phyloP scores from a whole-genome alignment of 2,888 invertebrate species.

The Scaptomyza reducta region DNA sequence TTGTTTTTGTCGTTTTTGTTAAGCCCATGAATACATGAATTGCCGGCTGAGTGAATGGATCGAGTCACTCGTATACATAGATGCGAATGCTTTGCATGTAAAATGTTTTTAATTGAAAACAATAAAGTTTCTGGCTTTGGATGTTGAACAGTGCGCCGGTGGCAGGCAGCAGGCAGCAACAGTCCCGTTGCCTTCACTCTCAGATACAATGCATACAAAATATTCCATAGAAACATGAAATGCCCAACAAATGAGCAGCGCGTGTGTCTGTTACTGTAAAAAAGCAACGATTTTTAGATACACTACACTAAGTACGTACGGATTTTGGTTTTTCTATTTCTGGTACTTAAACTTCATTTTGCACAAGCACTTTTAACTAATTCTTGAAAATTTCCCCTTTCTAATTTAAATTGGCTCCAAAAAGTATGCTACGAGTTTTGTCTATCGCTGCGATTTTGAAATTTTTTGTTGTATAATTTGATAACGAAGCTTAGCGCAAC shows the following conservation, averaged over 20 bases:
- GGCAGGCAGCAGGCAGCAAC: slow-evolving; percentile 2
- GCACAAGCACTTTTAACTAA: no score
- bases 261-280: not conserved
- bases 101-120: slow-evolving; percentile 80
- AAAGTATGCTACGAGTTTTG: slow-evolving; percentile 16
- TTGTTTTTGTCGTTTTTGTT: slow-evolving; percentile 32
- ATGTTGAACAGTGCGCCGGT: slow-evolving; percentile 12
- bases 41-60: slow-evolving; percentile 63
- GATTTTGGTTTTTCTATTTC: no score
- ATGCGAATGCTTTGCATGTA: slow-evolving; percentile 71
- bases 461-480: no score
- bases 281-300: slow-evolving; percentile 5
- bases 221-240: slow-evolving; percentile 57
- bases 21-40: slow-evolving; percentile 32
- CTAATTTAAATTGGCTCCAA: not conserved
- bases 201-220: slow-evolving; percentile 47
- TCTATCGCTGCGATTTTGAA: no score
- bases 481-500: no score
- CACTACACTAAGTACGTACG: slow-evolving; percentile 13
- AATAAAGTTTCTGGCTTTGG: slow-evolving; percentile 70
- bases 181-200: slow-evolving; percentile 12
- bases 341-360: no score
- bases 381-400: not conserved
- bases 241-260: slow-evolving; percentile 36
- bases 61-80: slow-evolving; percentile 57